Conservation (phyloP, 2,888 invertebrate species). For the Orgyia antiqua region DNA sequence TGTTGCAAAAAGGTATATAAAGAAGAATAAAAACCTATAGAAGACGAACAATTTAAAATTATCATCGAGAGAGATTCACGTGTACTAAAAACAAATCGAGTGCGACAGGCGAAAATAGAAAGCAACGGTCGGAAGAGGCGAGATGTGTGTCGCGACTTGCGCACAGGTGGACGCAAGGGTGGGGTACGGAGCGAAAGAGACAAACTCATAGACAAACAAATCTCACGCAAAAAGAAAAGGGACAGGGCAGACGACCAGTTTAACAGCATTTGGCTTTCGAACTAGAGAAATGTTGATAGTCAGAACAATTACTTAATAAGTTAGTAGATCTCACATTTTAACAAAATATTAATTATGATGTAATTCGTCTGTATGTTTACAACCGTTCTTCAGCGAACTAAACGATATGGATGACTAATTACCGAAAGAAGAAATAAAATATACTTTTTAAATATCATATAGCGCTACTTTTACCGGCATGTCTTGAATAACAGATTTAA, state of each 20-base stretch:
- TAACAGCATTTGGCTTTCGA: slow-evolving; percentile 57
- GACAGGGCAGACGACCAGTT: slow-evolving; percentile 49
- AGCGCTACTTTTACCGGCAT: no score
- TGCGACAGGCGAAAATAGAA: slow-evolving; percentile 72
- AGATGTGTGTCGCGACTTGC: slow-evolving; percentile 59
- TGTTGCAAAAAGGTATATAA: no score
- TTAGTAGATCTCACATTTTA: slow-evolving; percentile 20
- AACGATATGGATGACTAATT: no score
- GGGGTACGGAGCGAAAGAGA: slow-evolving; percentile 46
- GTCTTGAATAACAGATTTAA: no score
- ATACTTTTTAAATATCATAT: no score
- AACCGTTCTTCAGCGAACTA: no score
- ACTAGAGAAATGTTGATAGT: slow-evolving; percentile 54
- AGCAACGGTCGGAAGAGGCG: slow-evolving; percentile 65
- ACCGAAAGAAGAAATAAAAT: no score
- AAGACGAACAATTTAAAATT: slow-evolving; percentile 31
- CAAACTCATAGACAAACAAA: slow-evolving; percentile 41
- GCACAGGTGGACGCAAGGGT: slow-evolving; percentile 58
- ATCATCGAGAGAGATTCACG: slow-evolving; percentile 34
- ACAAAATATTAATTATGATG: no score
- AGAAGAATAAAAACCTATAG: no score
- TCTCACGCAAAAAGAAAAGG: slow-evolving; percentile 53
- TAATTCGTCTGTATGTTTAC: slow-evolving; percentile 10
- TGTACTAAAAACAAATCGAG: slow-evolving; percentile 46
- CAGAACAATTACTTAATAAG: slow-evolving; percentile 46